phyloP scores from a whole-genome alignment of 2,797 vertebrate genomes.

The Atherinosoma microstoma region DNA sequence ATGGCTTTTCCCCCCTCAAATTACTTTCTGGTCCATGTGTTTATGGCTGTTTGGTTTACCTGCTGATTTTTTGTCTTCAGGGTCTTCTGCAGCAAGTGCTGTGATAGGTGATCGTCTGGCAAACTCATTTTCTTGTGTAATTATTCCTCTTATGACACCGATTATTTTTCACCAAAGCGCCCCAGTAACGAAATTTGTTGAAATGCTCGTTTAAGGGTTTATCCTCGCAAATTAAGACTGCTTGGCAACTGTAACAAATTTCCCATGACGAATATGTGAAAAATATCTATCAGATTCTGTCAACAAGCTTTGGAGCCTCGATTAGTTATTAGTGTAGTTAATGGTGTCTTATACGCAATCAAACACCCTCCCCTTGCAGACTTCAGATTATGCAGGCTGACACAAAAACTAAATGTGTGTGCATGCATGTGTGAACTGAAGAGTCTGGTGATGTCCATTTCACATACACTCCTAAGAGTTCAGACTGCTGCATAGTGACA shows the following conservation, averaged over 20 bases:
- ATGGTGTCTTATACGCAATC: not conserved
- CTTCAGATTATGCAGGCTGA: not conserved
- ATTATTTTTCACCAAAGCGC: not conserved
- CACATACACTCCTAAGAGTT: constrained; percentile 11
- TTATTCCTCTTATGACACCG: not conserved
- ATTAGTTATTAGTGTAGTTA: constrained; percentile 5
- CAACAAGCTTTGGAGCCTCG: not conserved
- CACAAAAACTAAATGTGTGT: not conserved
- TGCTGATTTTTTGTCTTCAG: not conserved
- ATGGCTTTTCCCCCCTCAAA: not conserved
- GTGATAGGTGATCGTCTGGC: not conserved
- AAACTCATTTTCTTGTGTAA: not conserved
- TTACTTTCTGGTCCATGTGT: not conserved
- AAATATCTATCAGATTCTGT: not conserved
- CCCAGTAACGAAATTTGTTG: constrained; percentile 27
- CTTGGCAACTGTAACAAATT: not conserved
- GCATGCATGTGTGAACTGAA: constrained; percentile 5
- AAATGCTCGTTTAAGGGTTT: constrained; percentile 25
- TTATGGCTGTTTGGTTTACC: not conserved
- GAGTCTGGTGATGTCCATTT: constrained; percentile 9
- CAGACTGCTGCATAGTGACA: constrained; percentile 10
- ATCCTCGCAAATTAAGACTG: constrained; percentile 26
- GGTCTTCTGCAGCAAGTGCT: not conserved
- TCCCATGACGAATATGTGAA: not conserved
- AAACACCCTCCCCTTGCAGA: not conserved